Evolutionary conservation across 1,140 invertebrate genomes (phyloP), one percentile per base, ranked within the genome.

Genomic region (Dendrolimus kikuchii): DNA sequence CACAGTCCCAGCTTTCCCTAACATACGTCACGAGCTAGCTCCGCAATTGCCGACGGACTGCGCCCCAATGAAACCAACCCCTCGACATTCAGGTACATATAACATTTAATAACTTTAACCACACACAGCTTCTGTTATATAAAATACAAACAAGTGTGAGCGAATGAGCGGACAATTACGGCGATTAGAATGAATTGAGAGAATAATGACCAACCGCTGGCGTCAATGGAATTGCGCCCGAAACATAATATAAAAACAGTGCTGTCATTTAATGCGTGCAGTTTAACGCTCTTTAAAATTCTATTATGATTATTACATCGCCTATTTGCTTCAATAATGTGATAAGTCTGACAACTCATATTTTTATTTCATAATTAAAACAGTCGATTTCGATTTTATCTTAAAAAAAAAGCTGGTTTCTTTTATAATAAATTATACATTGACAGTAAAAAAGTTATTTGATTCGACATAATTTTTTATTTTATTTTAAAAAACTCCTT

Each of bases 1-100:
- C 81, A 83, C 80, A 85, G 81, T 85, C 68, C 74, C 69, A 73
- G 77, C 68, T 68, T 73, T 68, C 64, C 64, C 67, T 82, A 77
- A 66, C 63, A 65, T 67, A 69, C 64, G 64, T 67, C 68, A 59
- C 8, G 49, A 57, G 53, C 62, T 60, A 49, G 36, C 57, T 56
- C 51, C 46, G 41, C 49, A 46, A 57, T 51, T 40, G 46, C 46
- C 46, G 50, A 59, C 51, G 51, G 51, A 38, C 41, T 42, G 41
- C 6, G 48, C 46, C 46, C 55, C 51, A 62, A 54, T 62, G 59
- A 46, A 60, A 63, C 56, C 59, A 37, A 10, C 58, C 54, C 45
- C 45, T 62, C 57, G 66, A 73, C 64, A 68, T 73, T 80, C 78
- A 81, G 77, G 77, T 82, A 82, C 77, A 75, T 71, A 62, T 62